These are phyloP conservation scores for Brachionus koreanus DNA, from an alignment of 1,140 invertebrate species.

Conservation along the genomic window DNA sequence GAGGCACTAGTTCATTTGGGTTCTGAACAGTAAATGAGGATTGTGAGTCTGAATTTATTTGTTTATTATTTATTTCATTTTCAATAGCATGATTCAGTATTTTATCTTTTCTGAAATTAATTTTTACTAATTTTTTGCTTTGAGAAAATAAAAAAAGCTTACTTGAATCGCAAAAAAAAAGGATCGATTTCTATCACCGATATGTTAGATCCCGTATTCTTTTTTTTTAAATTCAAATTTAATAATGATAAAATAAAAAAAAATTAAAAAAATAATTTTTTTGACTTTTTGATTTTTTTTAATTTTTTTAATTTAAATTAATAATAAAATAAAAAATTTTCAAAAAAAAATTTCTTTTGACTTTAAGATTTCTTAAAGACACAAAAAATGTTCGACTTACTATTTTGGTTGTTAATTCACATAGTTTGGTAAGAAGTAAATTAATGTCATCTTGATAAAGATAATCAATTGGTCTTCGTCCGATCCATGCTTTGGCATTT, in stretches of 20 bases:
- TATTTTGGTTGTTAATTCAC: constrained; percentile 35
- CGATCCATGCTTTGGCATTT: constrained; percentile 10
- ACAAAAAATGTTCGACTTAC: neutral
- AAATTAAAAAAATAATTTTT: too few species aligned
- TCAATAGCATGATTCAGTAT: neutral
- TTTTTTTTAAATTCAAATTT: too few species aligned
- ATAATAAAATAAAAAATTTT: too few species aligned
- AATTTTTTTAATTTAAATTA: too few species aligned
- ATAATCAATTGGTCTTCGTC: constrained; percentile 35
- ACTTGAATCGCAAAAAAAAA: constrained; percentile 34
- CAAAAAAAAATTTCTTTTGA: too few species aligned
- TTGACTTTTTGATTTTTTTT: too few species aligned
- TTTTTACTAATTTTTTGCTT: neutral
- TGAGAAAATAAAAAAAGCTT: neutral
- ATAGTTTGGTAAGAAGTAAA: constrained; percentile 8
- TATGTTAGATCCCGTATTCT: constrained; percentile 9
- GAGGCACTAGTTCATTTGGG: neutral
- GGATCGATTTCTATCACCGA: constrained; percentile 19
- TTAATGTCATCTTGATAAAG: constrained; percentile 23
- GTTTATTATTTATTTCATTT: neutral
- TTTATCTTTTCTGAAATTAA: neutral
- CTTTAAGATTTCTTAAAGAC: too few species aligned
- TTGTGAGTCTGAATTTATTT: neutral
- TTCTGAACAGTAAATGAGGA: neutral
- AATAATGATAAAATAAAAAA: too few species aligned